These are phyloP conservation scores for Amiota minor DNA, from an alignment of 2,888 invertebrate species.

Conservation along the genomic window DNA sequence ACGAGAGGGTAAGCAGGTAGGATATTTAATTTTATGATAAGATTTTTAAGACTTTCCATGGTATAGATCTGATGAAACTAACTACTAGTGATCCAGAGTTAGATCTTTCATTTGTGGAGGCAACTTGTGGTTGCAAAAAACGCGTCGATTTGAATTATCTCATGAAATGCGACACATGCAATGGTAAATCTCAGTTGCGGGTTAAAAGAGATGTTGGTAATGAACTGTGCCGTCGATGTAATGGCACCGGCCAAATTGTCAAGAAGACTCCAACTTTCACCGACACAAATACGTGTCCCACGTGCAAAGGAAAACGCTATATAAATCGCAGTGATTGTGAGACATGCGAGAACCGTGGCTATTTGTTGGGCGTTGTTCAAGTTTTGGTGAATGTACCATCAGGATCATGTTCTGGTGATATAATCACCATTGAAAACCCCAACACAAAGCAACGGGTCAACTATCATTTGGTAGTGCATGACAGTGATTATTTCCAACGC, in stretches of 20 bases:
- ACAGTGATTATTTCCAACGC: conserved; percentile 64
- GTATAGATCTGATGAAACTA: conserved; percentile 54
- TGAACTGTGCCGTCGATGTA: conserved; percentile 68
- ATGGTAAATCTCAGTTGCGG: conserved; percentile 60
- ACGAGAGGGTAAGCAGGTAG: conserved; percentile 23
- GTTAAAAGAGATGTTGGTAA: conserved; percentile 54
- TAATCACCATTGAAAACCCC: conserved; percentile 63
- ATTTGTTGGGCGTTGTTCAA: conserved; percentile 53
- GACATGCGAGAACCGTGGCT: conserved; percentile 66
- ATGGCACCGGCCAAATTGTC: conserved; percentile 64
- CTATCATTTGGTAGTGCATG: conserved; percentile 59
- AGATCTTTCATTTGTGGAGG: conserved; percentile 64
- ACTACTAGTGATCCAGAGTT: conserved; percentile 55
- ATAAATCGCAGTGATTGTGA: conserved; percentile 65
- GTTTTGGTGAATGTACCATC: conserved; percentile 63
- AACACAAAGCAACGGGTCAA: conserved; percentile 60
- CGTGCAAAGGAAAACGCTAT: conserved; percentile 66
- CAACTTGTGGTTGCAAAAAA: conserved; percentile 66
- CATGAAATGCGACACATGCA: conserved; percentile 65
- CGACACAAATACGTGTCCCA: conserved; percentile 54
- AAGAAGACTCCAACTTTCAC: conserved; percentile 57
- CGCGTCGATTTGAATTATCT: conserved; percentile 59
- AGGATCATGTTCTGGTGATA: conserved; percentile 63
- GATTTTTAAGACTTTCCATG: neutral
- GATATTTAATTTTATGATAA: no score